Base-by-base conservation (phyloP, 2,113 vertebrate genomes). In the Chrysemys picta region DNA sequence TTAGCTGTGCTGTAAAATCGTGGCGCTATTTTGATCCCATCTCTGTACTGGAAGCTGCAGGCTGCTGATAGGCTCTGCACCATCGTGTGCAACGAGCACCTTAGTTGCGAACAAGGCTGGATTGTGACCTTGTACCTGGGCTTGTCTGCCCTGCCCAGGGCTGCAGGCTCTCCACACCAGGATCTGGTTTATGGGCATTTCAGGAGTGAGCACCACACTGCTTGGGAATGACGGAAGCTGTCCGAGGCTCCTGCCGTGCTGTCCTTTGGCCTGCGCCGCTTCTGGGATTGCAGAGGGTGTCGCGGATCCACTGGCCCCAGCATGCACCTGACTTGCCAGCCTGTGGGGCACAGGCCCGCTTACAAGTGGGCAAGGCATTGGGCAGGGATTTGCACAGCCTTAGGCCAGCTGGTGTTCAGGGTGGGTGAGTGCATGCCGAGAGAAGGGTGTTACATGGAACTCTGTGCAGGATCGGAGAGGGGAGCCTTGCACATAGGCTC, bases 1-100 rank as follows among this genome's bases (percentile, higher is more conserved):
- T 96, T 93, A 96, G 94, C 31, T 85, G 53, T 10, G 35, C 57
- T 94, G 91, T 94, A 79, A 97, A 95, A 91, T 86, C 87, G 83
- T 87, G 79, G n/a, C 96, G 94, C 93, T 97, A 97, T 97, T 97
- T 97, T 94, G 84, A 91, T 95, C 90, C 29, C 85, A 88, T 95
- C 94, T 94, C 83, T 80, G 89, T 31, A 54, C 50, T 47, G 75
- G 65, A 93, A 94, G 85, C 91, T 91, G 93, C 94, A 96, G 96
- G 96, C 96, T 0, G 0, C 91, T 89, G 96, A 96, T 95, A 97
- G 83, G 90, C 82, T 95, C 65, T n/a, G 10, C 89, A 87, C 90
- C 89, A 80, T 91, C 87, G 9, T 42, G 94, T 92, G 96, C 93
- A 95, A 93, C 81, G 72, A 57, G 93, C 90, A 91, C 85, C 95